Percentiles rank a stretch among this genome's conserved stretches.
Conservation (phyloP, 2,113 vertebrate genomes). For the Nerophis lumbriciformis region DNA sequence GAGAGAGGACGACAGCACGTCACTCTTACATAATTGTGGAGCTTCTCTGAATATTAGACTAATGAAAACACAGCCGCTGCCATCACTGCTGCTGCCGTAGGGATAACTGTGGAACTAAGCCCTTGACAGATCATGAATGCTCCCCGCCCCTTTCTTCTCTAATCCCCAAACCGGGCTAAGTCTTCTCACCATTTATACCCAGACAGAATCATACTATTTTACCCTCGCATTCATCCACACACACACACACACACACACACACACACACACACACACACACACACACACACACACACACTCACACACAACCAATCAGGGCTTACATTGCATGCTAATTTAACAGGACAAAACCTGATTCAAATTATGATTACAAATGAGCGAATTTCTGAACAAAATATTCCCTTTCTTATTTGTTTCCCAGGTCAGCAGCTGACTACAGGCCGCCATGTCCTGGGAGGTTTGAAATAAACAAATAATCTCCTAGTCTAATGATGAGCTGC, state of each 20-base stretch:
- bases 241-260: background rate
- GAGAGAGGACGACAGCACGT: slow-evolving; percentile 55
- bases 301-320: too few species aligned
- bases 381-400: slow-evolving; percentile 20
- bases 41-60: slow-evolving; percentile 81
- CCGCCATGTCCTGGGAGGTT: slow-evolving; percentile 31
- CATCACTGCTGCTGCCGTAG: slow-evolving; percentile 53
- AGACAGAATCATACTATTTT: slow-evolving; percentile 24
- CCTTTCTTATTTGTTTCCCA: slow-evolving; percentile 11
- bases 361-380: background rate
- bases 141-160: slow-evolving; percentile 45
- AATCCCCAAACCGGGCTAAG: slow-evolving; percentile 60
- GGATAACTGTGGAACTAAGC: slow-evolving; percentile 81
- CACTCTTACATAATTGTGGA: slow-evolving; percentile 78
- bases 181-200: slow-evolving; percentile 31
- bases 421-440: slow-evolving; percentile 39
- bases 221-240: slow-evolving; percentile 8
- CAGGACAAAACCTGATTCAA: slow-evolving; percentile 6
- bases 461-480: slow-evolving; percentile 43
- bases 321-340: too few species aligned
- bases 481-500: slow-evolving; percentile 31
- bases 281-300: slow-evolving; percentile 16
- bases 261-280: slow-evolving; percentile 14
- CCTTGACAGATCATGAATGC: slow-evolving; percentile 61
- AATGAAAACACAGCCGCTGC: slow-evolving; percentile 78